Percentiles rank a stretch among this genome's conserved stretches.
Evolutionary conservation across 53 echinoderm and acorn worm genomes (phyloP).

Genomic region (Luidia sarsii): DNA sequence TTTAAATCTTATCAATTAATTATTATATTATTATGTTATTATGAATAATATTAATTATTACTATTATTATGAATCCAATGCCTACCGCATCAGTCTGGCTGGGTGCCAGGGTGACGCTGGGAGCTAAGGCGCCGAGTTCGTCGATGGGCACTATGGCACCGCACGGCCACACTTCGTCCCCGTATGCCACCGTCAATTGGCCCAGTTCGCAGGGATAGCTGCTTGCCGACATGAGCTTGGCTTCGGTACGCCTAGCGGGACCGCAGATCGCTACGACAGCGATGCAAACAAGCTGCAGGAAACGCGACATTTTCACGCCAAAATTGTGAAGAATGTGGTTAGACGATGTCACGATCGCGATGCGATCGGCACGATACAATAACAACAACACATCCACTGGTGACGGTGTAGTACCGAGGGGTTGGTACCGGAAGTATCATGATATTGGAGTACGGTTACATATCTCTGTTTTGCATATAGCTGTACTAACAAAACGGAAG

Average conservation of each 20-base stretch:
- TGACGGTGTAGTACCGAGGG: too few relatives aligned
- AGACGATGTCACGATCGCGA: not conserved
- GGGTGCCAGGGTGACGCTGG: too few relatives aligned
- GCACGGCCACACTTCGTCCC: not conserved
- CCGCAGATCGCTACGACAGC: not conserved
- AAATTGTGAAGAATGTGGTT: not conserved
- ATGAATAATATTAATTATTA: too few relatives aligned
- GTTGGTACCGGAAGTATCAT: too few relatives aligned
- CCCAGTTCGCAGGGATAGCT: not conserved
- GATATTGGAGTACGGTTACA: too few relatives aligned
- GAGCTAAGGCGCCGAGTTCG: too few relatives aligned
- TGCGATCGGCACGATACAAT: not conserved
- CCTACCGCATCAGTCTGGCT: too few relatives aligned
- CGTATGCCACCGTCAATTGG: not conserved
- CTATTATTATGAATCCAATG: too few relatives aligned
- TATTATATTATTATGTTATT: too few relatives aligned
- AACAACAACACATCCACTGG: not conserved
- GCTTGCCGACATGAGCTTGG: not conserved
- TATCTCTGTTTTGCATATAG: too few relatives aligned
- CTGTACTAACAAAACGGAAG: too few relatives aligned
- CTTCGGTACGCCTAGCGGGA: not conserved
- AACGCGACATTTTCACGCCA: not conserved
- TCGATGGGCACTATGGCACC: not conserved
- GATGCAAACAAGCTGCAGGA: not conserved
- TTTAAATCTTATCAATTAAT: too few relatives aligned